These are phyloP conservation scores for Cotesia vestalis DNA, from an alignment of 1,140 invertebrate genomes.

Conservation along the genomic window DNA sequence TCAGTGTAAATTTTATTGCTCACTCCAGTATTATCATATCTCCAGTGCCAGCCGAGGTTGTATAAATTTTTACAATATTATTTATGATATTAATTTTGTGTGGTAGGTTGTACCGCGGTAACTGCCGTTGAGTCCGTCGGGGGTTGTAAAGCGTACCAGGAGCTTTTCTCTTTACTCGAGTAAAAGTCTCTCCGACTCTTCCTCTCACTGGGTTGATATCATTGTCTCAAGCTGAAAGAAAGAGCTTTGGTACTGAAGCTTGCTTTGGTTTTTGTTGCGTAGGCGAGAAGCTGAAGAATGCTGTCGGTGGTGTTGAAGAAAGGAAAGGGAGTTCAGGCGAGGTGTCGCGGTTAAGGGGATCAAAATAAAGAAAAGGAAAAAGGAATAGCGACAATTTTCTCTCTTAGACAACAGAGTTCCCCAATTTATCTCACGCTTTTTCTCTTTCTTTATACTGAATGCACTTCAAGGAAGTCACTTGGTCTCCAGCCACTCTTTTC, in stretches of 20 bases:
- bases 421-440: slow-evolving; percentile 19
- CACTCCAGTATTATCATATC: no score
- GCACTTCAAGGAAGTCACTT: slow-evolving; percentile 57
- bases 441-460: slow-evolving; percentile 44
- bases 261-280: neutral
- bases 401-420: slow-evolving; percentile 16
- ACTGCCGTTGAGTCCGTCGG: neutral
- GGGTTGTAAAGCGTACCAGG: neutral
- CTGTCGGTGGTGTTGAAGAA: slow-evolving; percentile 24
- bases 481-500: slow-evolving; percentile 17
- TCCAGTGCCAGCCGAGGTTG: slow-evolving; percentile 32
- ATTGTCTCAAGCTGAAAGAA: slow-evolving; percentile 59
- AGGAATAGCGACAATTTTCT: slow-evolving; percentile 56
- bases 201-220: slow-evolving; percentile 59
- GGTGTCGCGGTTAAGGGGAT: slow-evolving; percentile 49
- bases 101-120: slow-evolving; percentile 29
- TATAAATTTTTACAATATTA: slow-evolving; percentile 63
- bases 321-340: slow-evolving; percentile 55
- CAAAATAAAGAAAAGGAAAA: slow-evolving; percentile 51
- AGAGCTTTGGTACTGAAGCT: slow-evolving; percentile 1
- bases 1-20: no score
- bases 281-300: slow-evolving; percentile 20
- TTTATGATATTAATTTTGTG: slow-evolving; percentile 68
- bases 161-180: neutral
- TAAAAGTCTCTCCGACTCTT: slow-evolving; percentile 23